Evolutionary conservation across 2,888 invertebrate species (phyloP).

Genomic region (Nephrotoma flavescens): DNA sequence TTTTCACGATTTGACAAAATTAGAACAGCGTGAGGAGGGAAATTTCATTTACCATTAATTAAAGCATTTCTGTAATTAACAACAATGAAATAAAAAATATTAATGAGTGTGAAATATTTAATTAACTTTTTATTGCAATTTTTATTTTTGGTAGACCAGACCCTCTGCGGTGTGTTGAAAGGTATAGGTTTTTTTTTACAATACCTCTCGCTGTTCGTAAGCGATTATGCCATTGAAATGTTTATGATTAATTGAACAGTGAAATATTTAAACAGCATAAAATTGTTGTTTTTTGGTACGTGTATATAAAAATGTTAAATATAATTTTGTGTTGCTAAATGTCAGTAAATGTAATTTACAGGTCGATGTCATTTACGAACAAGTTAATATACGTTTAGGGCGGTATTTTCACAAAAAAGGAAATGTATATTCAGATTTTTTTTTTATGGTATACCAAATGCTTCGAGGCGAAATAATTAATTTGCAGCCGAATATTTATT

Average conservation of each 20-base stretch:
- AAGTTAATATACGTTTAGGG: neutral
- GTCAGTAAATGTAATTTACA: neutral
- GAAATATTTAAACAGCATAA: neutral
- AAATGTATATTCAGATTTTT: neutral
- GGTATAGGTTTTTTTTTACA: neutral
- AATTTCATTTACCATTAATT: neutral
- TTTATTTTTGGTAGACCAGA: neutral
- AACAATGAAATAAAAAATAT: neutral
- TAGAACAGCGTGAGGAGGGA: neutral
- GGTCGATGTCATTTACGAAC: neutral
- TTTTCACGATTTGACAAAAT: neutral
- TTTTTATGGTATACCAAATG: neutral
- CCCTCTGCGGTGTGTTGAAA: neutral
- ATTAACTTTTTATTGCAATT: neutral
- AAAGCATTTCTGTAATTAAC: neutral
- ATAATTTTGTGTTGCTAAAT: neutral
- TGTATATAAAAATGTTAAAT: neutral
- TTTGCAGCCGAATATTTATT: neutral
- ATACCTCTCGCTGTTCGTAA: no score
- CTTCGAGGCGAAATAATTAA: neutral
- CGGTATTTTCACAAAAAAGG: neutral
- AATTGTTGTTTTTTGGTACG: neutral
- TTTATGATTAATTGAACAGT: neutral
- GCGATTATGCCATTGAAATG: neutral
- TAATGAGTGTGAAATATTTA: neutral